Base-by-base conservation (phyloP, 2,888 invertebrate genomes). In the Chalcosyrphus nemorum region DNA sequence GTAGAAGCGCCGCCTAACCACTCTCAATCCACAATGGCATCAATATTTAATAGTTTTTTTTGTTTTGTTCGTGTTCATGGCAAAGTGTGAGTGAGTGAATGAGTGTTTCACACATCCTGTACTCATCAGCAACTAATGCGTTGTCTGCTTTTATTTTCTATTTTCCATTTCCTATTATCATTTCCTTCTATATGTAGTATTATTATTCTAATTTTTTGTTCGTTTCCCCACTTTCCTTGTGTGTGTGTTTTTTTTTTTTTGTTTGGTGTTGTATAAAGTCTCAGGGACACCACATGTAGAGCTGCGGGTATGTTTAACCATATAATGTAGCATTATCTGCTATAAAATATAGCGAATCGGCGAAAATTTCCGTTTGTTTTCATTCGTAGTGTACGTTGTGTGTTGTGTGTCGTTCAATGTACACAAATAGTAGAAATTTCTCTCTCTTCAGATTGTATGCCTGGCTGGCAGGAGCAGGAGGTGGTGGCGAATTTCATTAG, bases 131-230 rank as follows among this genome's bases (percentile, higher is more conserved):
- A 57, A 59, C 59, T 66, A 61, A 54, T 81, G 75, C 52, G 54
- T 54, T 68, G 59, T 66, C 54, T 81, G 68, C 47, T 81, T 75
- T 75, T 75, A 75, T 75, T 81, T 56, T 63, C 68, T 75, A 75
- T 75, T 81, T 68, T 70, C 68, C 81, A 81, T 81, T 81, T 81
- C 81, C 75, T 68, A 81, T 81, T 81, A 81, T 63, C 81, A 81
- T 81, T 75, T 81, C 75, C 75, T 70, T 15, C 56, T 50, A 24
- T 52, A 41, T 29, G 21, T 50, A 63, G 41, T 75, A 54, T 81
- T 81, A 75, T 68, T 68, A 56, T 63, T 63, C 27, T 41, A 43
- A 38, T 63, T 68, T 75, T 41, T 29, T 54, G 59, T 54, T 74
- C 57, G 41, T 52, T 74, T 50, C 24, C 50, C 15, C 41, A 41